These are phyloP conservation scores for Drosophila eohydei DNA, from an alignment of 2,888 invertebrate genomes.

Conservation along the genomic window DNA sequence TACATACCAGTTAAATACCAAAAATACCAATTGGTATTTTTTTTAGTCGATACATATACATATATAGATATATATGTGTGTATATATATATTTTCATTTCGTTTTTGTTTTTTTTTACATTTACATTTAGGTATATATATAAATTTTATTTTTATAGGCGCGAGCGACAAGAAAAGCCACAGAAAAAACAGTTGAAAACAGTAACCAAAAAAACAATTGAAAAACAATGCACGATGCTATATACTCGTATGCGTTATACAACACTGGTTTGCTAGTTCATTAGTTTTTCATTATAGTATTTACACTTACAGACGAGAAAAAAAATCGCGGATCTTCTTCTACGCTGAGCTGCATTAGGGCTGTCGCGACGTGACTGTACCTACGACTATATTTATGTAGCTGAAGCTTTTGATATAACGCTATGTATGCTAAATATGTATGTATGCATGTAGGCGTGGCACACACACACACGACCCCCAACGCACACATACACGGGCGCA, in stretches of 20 bases:
- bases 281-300: slow-evolving; percentile 64
- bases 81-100: background rate
- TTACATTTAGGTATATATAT: slow-evolving; percentile 32
- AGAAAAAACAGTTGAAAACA: slow-evolving; percentile 47
- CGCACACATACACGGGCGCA: slow-evolving; percentile 27
- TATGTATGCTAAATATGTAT: slow-evolving; percentile 43
- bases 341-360: slow-evolving; percentile 1
- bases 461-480: slow-evolving; percentile 43
- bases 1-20: slow-evolving; percentile 43
- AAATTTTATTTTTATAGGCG: slow-evolving; percentile 59
- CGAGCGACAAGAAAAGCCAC: slow-evolving; percentile 70
- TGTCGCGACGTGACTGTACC: slow-evolving; percentile 27
- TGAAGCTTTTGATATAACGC: slow-evolving; percentile 74
- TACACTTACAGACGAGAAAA: slow-evolving; percentile 57
- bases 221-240: slow-evolving; percentile 40
- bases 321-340: slow-evolving; percentile 1
- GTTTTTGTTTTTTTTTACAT: slow-evolving; percentile 20
- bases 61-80: slow-evolving; percentile 28
- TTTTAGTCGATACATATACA: slow-evolving; percentile 22
- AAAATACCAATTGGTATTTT: slow-evolving; percentile 48
- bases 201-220: slow-evolving; percentile 33
- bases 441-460: slow-evolving; percentile 32
- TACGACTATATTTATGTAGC: slow-evolving; percentile 40
- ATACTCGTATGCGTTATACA: slow-evolving; percentile 60
- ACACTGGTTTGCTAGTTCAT: slow-evolving; percentile 66